Base-by-base conservation (phyloP, 1,140 invertebrate genomes). In the Drosophila kikkawai region DNA sequence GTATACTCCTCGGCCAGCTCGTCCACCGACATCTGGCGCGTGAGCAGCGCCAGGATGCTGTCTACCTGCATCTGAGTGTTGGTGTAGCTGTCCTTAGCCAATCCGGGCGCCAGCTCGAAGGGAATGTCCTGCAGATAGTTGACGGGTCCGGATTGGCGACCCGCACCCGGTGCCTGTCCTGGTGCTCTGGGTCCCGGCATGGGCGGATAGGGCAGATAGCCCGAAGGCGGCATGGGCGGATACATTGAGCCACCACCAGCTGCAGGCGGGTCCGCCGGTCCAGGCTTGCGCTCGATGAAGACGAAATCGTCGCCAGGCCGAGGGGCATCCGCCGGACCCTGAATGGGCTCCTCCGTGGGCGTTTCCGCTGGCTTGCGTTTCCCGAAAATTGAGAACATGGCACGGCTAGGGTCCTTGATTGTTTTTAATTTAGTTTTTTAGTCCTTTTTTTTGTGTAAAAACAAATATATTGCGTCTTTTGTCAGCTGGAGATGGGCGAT, bases 61-160 rank as follows among this genome's bases (percentile, higher is more conserved):
- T 92, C 91, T 15, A 92, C 80, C 60, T 92, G 86, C 53, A 76
- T 58, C 32, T 92, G 91, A 1, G 80, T 79, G n/a, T 75, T 60
- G 44, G 78, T 77, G 7, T 71, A 83, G 26, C 67, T 57, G 22
- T 78, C 79, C 57, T 91, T 91, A 13, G 76, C 55, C 22, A 92
- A 32, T 2, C 83, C 86, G 0, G 91, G 91, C 6, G 91, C 82
- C 34, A 92, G 59, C 50, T 92, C 70, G n/a, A 92, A 92, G 8
- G 91, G 91, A 67, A 92, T 82, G 59, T 91, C 91, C 50, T 92
- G 91, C 39, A 92, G 51, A 70, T 92, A 92, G 36, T 84, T 80
- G 22, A 76, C 61, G 47, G 88, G 87, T 9, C 63, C 56, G 0
- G 53, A 9, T 12, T n/a, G 44, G 15, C 34, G 37, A 1, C 34